Percentiles rank a stretch among this genome's conserved stretches.
phyloP scores from a whole-genome alignment of 1,140 invertebrate genomes.

The Cyclargus thomasi region DNA sequence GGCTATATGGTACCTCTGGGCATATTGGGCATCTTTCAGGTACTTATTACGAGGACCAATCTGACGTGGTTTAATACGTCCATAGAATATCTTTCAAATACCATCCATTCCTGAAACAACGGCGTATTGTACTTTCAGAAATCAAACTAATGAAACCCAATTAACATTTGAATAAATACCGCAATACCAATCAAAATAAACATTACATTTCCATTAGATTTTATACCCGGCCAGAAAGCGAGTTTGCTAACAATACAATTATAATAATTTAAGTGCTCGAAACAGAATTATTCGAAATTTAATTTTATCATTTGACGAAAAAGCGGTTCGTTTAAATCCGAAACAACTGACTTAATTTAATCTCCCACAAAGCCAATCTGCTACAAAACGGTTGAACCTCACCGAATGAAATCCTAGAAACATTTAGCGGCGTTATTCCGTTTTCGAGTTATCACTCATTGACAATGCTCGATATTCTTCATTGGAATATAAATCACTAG shows the following conservation, averaged over 20 bases:
- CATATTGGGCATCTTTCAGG: too few species aligned
- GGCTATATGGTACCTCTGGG: too few species aligned
- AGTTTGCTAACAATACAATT: neutral
- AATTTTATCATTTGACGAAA: neutral
- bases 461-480: neutral
- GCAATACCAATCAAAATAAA: neutral
- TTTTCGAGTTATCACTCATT: neutral
- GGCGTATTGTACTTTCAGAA: too few species aligned
- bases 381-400: neutral
- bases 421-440: neutral
- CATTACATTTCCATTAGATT: neutral
- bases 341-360: slow-evolving; percentile 9
- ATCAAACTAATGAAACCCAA: too few species aligned
- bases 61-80: too few species aligned
- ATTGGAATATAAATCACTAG: too few species aligned
- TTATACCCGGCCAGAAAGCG: neutral
- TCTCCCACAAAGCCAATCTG: slow-evolving; percentile 7
- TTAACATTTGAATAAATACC: too few species aligned
- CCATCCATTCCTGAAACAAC: too few species aligned
- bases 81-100: too few species aligned
- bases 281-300: neutral
- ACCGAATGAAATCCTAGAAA: neutral
- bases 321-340: neutral
- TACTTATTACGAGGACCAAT: too few species aligned
- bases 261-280: slow-evolving; percentile 3